These are phyloP conservation scores for Pristionchus fissidentatus DNA, from an alignment of 2,888 invertebrate genomes.

Conservation along the genomic window DNA sequence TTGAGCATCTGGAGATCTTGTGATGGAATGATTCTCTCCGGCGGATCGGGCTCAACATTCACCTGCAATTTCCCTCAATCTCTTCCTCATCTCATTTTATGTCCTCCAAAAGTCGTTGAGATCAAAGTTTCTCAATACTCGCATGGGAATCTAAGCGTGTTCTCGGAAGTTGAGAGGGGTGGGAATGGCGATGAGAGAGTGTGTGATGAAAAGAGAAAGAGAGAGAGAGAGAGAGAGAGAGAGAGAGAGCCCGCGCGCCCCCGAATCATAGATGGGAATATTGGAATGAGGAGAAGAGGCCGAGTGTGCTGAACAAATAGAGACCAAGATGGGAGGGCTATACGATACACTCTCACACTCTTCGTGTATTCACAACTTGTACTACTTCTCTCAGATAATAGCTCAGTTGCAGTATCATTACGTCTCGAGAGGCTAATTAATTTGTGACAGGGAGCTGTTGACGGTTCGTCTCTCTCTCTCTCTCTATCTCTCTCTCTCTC, in stretches of 20 bases:
- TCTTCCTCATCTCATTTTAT: neutral
- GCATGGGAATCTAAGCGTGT: conserved; percentile 13
- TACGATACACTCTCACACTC: conserved; percentile 43
- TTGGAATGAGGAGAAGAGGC: conserved; percentile 21
- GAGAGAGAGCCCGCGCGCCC: neutral
- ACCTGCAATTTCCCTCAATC: conserved; percentile 54
- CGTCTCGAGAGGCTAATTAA: neutral
- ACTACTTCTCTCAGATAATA: conserved; percentile 25
- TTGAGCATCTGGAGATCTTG: conserved; percentile 68
- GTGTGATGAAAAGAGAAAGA: neutral
- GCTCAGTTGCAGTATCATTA: too few species aligned
- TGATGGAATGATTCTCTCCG: conserved; percentile 35
- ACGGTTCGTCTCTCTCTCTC: neutral
- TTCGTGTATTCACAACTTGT: conserved; percentile 8
- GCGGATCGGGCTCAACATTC: conserved; percentile 59
- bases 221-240: neutral
- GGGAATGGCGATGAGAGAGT: neutral
- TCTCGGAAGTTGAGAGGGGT: neutral
- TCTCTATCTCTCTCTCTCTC: neutral
- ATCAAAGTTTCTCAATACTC: neutral
- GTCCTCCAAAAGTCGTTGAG: conserved; percentile 50
- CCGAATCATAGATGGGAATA: conserved; percentile 40
- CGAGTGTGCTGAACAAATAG: conserved; percentile 32
- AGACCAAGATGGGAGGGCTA: conserved; percentile 1
- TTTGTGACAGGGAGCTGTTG: neutral